Base-by-base conservation (phyloP, 2,797 vertebrate genomes). In the Dermochelys coriacea region DNA sequence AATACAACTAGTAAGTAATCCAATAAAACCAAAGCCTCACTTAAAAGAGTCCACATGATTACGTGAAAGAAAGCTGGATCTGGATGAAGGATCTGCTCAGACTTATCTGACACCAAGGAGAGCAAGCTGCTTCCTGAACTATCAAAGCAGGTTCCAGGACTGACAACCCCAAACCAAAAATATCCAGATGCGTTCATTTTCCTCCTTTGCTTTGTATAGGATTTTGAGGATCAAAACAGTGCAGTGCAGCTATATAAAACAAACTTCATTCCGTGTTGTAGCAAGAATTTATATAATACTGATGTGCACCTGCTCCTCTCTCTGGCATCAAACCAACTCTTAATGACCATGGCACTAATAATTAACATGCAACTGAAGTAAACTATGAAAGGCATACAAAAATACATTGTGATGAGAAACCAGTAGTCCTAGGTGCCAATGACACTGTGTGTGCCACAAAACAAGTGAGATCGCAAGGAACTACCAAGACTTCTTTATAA, bases 31-130 rank as follows among this genome's bases (percentile, higher is more conserved):
- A 84, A 95, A 88, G n/a, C 50, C 54, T 37, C 83, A 64, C 83
- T 25, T 89, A 86, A 41, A 78, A 85, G 18, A 93, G 50, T 37
- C 1, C 34, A 23, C 1, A 49, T 31, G 31, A 93, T 41, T 55
- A 85, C 84, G 41, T 49, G 91, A 86, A n/a, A 55, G 91, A 95
- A 90, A 55, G 18, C 51, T 81, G 85, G 86, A 78, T 87, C 84
- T 77, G 86, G 90, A 80, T 1, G 2, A 94, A 86, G 34, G 54
- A 77, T 85, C 83, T 3, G 15, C 34, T 91, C 90, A 12, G 6
- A 59, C 6, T 78, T 68, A 77, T 77, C 74, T 49, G 27, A 77
- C 25, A 31, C 7, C 41, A 77, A 31, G 19, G 71, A 64, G 41
- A 85, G 12, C 25, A 90, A 75, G 52, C 12, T 4, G 49, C 29